Evolutionary conservation across 1,140 invertebrate genomes (phyloP).

Genomic region (Aphis gossypii): DNA sequence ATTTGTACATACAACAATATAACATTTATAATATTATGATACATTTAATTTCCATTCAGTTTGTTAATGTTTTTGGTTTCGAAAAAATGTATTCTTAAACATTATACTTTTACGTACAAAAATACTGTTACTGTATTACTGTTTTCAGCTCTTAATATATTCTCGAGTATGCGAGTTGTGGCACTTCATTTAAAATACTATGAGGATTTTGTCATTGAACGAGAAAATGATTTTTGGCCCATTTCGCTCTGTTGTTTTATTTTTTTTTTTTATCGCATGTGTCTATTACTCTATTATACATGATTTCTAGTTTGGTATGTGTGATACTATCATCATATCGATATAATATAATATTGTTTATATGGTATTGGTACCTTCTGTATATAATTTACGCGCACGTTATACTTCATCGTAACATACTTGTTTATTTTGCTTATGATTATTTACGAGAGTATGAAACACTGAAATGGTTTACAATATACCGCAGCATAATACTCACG

Average conservation of each 20-base stretch:
- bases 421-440: neutral
- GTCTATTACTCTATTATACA: neutral
- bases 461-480: slow-evolving; percentile 26
- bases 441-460: slow-evolving; percentile 2
- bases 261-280: neutral
- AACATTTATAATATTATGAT: neutral
- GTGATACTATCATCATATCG: neutral
- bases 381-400: neutral
- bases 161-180: neutral
- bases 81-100: neutral
- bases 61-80: neutral
- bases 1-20: neutral
- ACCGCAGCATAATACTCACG: neutral
- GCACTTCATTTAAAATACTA: neutral
- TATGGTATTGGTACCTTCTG: neutral
- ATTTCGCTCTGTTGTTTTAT: neutral
- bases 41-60: neutral
- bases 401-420: neutral
- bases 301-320: neutral
- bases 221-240: neutral
- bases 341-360: neutral
- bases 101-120: too few relatives aligned
- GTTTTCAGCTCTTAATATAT: neutral
- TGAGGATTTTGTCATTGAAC: neutral
- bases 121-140: too few relatives aligned